Base-by-base conservation (phyloP, 1,140 invertebrate species). In the Lucilia cuprina region DNA sequence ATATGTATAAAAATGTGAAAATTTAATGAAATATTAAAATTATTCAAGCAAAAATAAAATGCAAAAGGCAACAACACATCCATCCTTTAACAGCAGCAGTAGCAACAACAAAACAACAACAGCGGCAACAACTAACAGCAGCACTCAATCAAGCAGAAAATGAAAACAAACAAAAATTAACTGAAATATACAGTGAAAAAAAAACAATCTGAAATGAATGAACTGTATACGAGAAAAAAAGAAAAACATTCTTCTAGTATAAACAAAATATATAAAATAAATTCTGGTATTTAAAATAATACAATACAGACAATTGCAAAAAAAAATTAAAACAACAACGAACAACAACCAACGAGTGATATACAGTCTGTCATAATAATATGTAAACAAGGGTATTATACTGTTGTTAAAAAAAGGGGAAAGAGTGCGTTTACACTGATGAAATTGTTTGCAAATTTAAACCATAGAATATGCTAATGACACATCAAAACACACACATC, bases 1-100 rank as follows among this genome's bases (percentile, higher is more conserved):
- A 17, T 60, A n/a, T 41, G 47, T 80, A 80, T 80, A 47, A 21
- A 80, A 80, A 80, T 80, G 77, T 80, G 77, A 80, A 80, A 80
- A 80, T 80, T 80, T 80, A 80, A 80, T 80, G 77, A 80, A 80
- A 80, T 80, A 80, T 80, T 80, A 80, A 80, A 80, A 80, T 80
- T 80, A 80, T 80, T 80, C 77, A 50, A 80, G 77, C 77, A 80
- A 49, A 80, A 49, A 35, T 35, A 80, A 30, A 50, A 49, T 8
- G 17, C 13, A 80, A 50, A 80, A 47, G 34, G n/a, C 34, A 78
- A 41, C 75, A 78, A 19, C 17, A 55, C 5, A 41, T 41, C 10
- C 10, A 41, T 41, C 41, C 41, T 41, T n/a, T 55, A 14, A 34
- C 9, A 75, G 30, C 0, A n/a, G 35, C 35, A 78, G 30, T 17